Evolutionary conservation across 2,888 invertebrate species (phyloP).

Genomic region (Deilephila elpenor): DNA sequence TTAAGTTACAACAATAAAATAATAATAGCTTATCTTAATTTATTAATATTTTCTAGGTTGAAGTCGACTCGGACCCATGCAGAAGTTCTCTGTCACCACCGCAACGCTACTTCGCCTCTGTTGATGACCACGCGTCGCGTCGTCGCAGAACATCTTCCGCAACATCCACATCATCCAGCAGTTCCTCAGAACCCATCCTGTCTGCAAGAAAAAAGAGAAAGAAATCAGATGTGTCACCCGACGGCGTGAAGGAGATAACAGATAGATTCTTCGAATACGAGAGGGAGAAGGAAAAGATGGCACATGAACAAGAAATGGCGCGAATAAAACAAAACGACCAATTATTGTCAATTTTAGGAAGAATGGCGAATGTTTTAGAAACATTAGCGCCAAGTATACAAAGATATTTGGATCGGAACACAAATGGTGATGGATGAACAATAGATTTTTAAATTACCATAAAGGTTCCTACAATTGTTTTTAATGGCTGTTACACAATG

Average conservation of each 20-base stretch:
- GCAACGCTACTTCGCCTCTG: slow-evolving; percentile 16
- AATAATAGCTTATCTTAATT: neutral
- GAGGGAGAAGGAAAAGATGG: slow-evolving; percentile 40
- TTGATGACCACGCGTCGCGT: neutral
- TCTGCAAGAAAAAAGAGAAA: slow-evolving; percentile 33
- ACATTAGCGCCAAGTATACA: slow-evolving; percentile 41
- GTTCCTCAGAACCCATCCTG: slow-evolving; percentile 18
- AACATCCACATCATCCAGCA: slow-evolving; percentile 10
- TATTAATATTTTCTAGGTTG: slow-evolving; percentile 17
- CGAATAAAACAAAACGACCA: slow-evolving; percentile 44
- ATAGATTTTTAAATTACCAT: neutral
- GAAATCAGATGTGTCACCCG: slow-evolving; percentile 25
- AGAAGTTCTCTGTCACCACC: slow-evolving; percentile 30
- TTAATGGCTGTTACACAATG: neutral
- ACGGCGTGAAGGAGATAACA: slow-evolving; percentile 37
- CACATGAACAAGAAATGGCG: slow-evolving; percentile 46
- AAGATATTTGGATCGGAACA: slow-evolving; percentile 36
- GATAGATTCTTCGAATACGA: slow-evolving; percentile 44
- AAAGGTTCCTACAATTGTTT: neutral
- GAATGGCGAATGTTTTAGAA: slow-evolving; percentile 44
- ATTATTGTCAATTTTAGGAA: slow-evolving; percentile 39
- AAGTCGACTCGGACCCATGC: slow-evolving; percentile 18
- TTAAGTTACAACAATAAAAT: too few species aligned
- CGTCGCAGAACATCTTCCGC: slow-evolving; percentile 1
- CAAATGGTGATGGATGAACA: slow-evolving; percentile 29